Conservation (phyloP, 2,113 vertebrate genomes). For the Anolis sagrei region DNA sequence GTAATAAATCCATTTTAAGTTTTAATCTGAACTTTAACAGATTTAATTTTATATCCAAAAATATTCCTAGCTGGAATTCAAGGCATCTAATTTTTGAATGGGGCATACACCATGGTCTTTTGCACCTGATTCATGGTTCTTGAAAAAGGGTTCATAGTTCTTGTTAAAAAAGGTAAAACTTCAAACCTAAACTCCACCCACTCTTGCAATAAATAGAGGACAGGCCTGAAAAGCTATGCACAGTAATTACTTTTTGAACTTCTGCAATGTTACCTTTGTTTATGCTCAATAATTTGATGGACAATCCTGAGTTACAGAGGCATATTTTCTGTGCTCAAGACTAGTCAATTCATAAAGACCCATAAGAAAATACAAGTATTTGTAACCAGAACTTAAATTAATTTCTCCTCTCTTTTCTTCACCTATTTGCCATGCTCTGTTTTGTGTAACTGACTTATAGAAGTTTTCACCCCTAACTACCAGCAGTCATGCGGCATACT, state of each 20-base stretch:
- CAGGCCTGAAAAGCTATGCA: not conserved
- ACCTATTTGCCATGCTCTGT: slow-evolving; percentile 27
- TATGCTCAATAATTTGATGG: not conserved
- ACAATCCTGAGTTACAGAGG: not conserved
- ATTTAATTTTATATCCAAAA: too few relatives aligned
- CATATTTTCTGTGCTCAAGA: not conserved
- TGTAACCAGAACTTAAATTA: slow-evolving; percentile 46
- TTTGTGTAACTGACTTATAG: slow-evolving; percentile 26
- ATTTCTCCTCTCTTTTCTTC: slow-evolving; percentile 47
- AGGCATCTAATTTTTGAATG: too few relatives aligned
- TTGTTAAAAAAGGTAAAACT: too few relatives aligned
- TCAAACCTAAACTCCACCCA: too few relatives aligned
- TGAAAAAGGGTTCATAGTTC: too few relatives aligned
- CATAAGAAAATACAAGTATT: slow-evolving; percentile 49
- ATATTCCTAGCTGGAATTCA: too few relatives aligned
- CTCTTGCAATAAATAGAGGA: not conserved
- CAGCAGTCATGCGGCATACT: slow-evolving; percentile 39
- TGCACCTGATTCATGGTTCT: too few relatives aligned
- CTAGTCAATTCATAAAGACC: not conserved
- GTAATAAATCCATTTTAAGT: too few relatives aligned
- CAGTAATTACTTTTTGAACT: not conserved
- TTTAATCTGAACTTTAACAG: too few relatives aligned
- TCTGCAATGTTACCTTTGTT: not conserved
- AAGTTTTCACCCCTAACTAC: slow-evolving; percentile 43
- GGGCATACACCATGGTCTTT: too few relatives aligned